A percentile compares a stretch with the other conserved stretches of the same genome.
Conservation (phyloP, 1,140 invertebrate genomes). For the Chymomyza costata region DNA sequence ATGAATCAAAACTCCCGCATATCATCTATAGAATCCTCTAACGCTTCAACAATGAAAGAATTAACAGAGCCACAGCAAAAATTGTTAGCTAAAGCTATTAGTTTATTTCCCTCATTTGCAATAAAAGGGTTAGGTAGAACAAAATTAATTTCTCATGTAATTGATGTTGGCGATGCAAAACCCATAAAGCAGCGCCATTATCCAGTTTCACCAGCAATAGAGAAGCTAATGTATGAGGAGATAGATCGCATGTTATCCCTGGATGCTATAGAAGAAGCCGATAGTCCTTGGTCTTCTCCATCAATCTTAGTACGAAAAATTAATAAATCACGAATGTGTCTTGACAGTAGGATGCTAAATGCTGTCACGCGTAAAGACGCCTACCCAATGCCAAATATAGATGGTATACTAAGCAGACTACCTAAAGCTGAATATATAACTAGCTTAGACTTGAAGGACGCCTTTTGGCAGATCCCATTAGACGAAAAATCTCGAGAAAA, state of each 20-base stretch:
- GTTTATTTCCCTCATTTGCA: no score
- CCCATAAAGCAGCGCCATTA: constrained; percentile 11
- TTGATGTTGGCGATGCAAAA: constrained; percentile 5
- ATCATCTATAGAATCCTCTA: no score
- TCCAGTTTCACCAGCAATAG: constrained; percentile 7
- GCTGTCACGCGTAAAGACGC: constrained; percentile 11
- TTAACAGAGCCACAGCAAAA: no score
- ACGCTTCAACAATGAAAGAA: no score
- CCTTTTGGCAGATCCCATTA: constrained; percentile 66
- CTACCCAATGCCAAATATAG: constrained; percentile 33
- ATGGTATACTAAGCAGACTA: constrained; percentile 30
- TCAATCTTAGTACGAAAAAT: constrained; percentile 4
- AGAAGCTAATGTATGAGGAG: constrained; percentile 15
- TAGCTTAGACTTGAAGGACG: constrained; percentile 58
- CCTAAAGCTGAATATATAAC: constrained; percentile 19
- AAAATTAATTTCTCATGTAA: background rate
- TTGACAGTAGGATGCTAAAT: constrained; percentile 4
- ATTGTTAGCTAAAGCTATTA: no score
- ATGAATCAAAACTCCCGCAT: no score
- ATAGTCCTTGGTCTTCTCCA: constrained; percentile 13
- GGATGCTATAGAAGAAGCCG: constrained; percentile 14
- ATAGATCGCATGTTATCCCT: constrained; percentile 5
- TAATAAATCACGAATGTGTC: constrained; percentile 1
- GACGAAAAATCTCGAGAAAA: constrained; percentile 44
- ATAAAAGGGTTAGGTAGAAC: constrained; percentile 6